phyloP scores from a whole-genome alignment of 92 coral and sea anemone species.

The Meandrina meandrites region DNA sequence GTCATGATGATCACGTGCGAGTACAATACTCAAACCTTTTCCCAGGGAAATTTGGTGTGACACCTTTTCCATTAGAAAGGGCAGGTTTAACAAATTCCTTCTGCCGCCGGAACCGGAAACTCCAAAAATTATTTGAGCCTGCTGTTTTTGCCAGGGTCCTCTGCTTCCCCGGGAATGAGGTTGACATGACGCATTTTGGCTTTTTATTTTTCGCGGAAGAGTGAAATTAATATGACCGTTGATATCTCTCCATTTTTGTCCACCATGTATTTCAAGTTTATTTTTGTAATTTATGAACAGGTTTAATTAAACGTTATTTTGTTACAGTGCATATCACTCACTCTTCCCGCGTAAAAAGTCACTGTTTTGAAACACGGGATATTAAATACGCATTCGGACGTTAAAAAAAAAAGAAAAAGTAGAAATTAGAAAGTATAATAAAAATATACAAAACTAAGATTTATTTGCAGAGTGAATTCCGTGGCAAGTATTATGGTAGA shows the following conservation, averaged over 20 bases:
- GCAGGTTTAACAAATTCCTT: no score
- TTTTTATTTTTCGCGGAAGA: slow-evolving; percentile 4
- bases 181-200: not conserved
- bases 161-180: no score
- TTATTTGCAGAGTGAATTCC: not conserved
- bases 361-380: not conserved
- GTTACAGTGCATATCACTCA: not conserved
- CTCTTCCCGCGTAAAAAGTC: slow-evolving; percentile 14
- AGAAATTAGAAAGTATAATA: not conserved
- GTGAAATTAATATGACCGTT: not conserved
- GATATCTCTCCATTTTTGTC: not conserved
- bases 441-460: not conserved
- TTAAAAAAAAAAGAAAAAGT: not conserved
- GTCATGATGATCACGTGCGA: not conserved
- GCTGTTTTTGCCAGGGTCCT: not conserved
- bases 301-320: not conserved
- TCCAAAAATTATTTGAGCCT: not conserved
- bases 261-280: not conserved
- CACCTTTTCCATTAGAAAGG: not conserved
- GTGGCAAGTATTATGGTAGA: not conserved
- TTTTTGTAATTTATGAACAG: not conserved
- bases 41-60: not conserved
- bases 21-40: not conserved
- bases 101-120: no score
- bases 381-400: not conserved